These are phyloP conservation scores for Emmelina monodactyla DNA, from an alignment of 2,888 invertebrate species.

Conservation along the genomic window DNA sequence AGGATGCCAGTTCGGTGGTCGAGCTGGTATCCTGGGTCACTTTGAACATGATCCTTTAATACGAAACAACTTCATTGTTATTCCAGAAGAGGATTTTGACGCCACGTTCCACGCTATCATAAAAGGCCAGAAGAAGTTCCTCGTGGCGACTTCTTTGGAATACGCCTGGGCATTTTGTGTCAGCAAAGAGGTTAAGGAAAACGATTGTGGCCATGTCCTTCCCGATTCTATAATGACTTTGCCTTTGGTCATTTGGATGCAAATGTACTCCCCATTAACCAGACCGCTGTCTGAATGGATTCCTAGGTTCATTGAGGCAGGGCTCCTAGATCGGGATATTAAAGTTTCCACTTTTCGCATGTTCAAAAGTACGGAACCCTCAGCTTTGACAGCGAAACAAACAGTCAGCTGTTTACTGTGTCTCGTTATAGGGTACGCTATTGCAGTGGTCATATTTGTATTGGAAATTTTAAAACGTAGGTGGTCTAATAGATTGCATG, in stretches of 20 bases:
- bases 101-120: constrained; percentile 29
- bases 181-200: constrained; percentile 30
- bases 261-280: constrained; percentile 31
- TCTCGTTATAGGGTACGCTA: constrained; percentile 26
- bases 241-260: constrained; percentile 42
- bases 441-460: constrained; percentile 28
- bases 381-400: constrained; percentile 32
- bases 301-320: constrained; percentile 36
- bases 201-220: constrained; percentile 38
- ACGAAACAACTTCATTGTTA: constrained; percentile 27
- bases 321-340: constrained; percentile 29
- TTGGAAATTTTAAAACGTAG: no score
- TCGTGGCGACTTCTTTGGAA: constrained; percentile 38
- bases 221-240: constrained; percentile 40
- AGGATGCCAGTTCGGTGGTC: constrained; percentile 37
- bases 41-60: constrained; percentile 40
- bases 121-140: constrained; percentile 29
- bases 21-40: constrained; percentile 31
- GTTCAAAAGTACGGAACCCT: constrained; percentile 25
- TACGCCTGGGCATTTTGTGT: constrained; percentile 37
- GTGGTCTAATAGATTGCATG: no score
- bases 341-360: constrained; percentile 19
- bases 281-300: constrained; percentile 29
- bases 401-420: constrained; percentile 34
- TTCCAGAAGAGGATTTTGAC: constrained; percentile 34